Percentiles rank a stretch among this genome's conserved stretches.
These are phyloP conservation scores for Horisme vitalbata DNA, from an alignment of 2,888 invertebrate species.

Conservation along the genomic window DNA sequence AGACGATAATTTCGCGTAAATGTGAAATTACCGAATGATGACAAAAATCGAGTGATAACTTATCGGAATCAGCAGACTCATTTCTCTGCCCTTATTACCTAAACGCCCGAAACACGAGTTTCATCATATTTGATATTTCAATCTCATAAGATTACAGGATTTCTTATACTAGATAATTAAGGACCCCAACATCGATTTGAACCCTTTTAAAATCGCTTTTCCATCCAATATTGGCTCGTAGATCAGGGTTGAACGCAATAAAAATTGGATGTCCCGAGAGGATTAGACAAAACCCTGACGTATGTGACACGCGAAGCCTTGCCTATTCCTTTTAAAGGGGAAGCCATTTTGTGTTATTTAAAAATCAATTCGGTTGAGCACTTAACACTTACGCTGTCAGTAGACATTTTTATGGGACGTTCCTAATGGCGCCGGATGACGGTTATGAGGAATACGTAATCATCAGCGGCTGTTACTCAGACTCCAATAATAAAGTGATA, in stretches of 20 bases:
- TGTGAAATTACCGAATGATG: slow-evolving; percentile 65
- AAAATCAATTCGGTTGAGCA: slow-evolving; percentile 69
- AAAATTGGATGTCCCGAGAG: slow-evolving; percentile 73
- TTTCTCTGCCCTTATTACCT: slow-evolving; percentile 39
- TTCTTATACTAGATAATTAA: slow-evolving; percentile 32
- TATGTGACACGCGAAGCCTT: slow-evolving; percentile 76
- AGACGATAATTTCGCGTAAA: slow-evolving; percentile 63
- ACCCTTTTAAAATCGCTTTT: slow-evolving; percentile 62
- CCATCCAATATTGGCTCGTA: slow-evolving; percentile 70
- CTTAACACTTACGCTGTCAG: slow-evolving; percentile 47
- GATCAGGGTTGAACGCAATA: slow-evolving; percentile 76
- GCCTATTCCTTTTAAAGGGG: slow-evolving; percentile 62
- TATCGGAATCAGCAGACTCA: slow-evolving; percentile 49
- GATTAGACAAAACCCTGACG: slow-evolving; percentile 78
- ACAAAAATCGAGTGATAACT: slow-evolving; percentile 55
- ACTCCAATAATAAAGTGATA: slow-evolving; percentile 59
- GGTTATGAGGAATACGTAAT: slow-evolving; percentile 55
- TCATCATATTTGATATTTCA: slow-evolving; percentile 28
- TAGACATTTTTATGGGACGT: slow-evolving; percentile 45
- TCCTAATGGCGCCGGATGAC: slow-evolving; percentile 40
- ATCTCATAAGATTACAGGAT: slow-evolving; percentile 26
- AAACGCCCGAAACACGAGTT: slow-evolving; percentile 42
- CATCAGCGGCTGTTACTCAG: slow-evolving; percentile 54
- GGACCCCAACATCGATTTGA: slow-evolving; percentile 44
- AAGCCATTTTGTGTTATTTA: slow-evolving; percentile 56